These are phyloP conservation scores for Fulica atra DNA, from an alignment of 2,113 vertebrate genomes.

Conservation along the genomic window DNA sequence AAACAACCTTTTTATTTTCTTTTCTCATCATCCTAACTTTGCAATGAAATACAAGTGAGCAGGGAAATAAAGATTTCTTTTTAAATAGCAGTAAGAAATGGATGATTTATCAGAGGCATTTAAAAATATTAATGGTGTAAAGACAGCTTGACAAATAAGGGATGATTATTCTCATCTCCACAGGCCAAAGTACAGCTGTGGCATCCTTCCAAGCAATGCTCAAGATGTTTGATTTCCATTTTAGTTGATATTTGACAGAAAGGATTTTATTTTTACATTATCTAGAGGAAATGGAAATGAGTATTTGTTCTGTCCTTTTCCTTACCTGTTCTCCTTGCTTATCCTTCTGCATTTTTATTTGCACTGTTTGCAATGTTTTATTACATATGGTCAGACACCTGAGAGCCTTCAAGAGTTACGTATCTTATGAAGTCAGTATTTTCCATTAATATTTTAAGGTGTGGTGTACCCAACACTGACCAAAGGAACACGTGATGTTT, in stretches of 20 bases:
- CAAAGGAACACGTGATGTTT: background rate
- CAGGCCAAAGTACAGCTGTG: conserved; percentile 28
- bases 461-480: background rate
- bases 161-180: background rate
- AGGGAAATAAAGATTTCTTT: background rate
- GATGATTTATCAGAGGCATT: conserved; percentile 5
- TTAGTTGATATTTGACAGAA: conserved; percentile 34
- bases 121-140: conserved; percentile 46
- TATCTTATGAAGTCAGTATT: background rate
- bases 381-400: background rate
- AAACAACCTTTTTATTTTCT: background rate
- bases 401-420: background rate
- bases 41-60: background rate
- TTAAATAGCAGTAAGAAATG: background rate
- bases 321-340: background rate
- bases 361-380: background rate
- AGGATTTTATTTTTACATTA: conserved; percentile 29
- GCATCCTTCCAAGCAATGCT: conserved; percentile 12
- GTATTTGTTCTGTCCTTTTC: background rate
- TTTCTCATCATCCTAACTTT: background rate
- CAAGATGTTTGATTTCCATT: conserved; percentile 37
- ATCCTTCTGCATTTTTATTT: background rate
- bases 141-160: conserved; percentile 19
- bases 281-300: background rate
- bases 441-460: conserved; percentile 11